These are phyloP conservation scores for Podilymbus podiceps DNA, from an alignment of 2,113 vertebrate species.

Conservation along the genomic window DNA sequence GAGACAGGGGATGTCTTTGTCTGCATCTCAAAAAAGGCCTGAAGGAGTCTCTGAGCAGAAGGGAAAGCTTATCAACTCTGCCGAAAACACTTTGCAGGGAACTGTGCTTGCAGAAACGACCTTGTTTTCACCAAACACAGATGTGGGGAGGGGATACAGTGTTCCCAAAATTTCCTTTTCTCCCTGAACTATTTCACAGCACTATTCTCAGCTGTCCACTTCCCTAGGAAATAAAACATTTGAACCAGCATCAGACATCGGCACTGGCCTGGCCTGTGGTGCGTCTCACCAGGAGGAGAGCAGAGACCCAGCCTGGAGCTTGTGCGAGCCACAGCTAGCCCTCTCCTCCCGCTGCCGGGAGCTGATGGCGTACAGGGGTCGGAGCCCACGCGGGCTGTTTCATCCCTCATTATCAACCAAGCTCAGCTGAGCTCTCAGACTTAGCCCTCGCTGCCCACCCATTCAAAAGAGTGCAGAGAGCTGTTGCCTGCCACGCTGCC, in stretches of 20 bases:
- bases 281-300: background rate
- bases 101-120: background rate
- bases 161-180: background rate
- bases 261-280: background rate
- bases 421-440: background rate
- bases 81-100: background rate
- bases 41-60: background rate
- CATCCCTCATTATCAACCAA: background rate
- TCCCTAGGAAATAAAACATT: background rate
- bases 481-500: background rate
- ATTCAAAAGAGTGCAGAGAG: background rate
- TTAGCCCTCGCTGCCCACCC: background rate
- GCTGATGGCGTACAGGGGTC: background rate
- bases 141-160: rapidly evolving
- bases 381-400: background rate
- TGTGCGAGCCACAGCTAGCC: rapidly evolving
- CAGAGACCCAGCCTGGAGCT: background rate
- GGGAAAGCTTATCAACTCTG: background rate
- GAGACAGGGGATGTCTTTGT: background rate
- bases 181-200: background rate
- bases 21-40: background rate
- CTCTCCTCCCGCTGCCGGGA: background rate
- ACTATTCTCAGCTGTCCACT: background rate
- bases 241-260: background rate
- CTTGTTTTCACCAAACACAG: background rate